Conservation (phyloP, 2,797 vertebrate genomes). For the Argentina silus region DNA sequence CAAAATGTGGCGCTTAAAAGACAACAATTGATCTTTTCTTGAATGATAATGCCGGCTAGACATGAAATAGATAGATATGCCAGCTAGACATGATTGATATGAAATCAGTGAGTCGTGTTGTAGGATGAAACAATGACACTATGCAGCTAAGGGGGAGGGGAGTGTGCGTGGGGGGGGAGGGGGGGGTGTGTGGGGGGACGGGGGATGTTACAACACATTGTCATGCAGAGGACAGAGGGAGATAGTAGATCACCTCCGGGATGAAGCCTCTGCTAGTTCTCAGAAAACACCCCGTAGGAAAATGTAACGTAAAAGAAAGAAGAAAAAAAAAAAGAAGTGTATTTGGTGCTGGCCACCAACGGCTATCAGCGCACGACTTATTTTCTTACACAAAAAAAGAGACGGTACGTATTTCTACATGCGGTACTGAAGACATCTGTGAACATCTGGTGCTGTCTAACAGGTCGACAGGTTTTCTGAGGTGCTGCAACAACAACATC, state of each 20-base stretch:
- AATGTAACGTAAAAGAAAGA: conserved; percentile 22
- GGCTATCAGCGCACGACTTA: conserved; percentile 17
- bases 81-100: conserved; percentile 26
- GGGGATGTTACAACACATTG: background rate
- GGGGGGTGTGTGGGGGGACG: too few species aligned
- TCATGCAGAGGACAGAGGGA: conserved; percentile 25
- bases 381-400: conserved; percentile 11
- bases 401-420: background rate
- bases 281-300: conserved; percentile 6
- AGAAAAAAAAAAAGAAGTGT: conserved; percentile 20
- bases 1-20: conserved; percentile 32
- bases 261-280: background rate
- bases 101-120: background rate
- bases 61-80: too few species aligned
- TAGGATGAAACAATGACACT: conserved; percentile 23
- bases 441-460: conserved; percentile 19
- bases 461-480: conserved; percentile 28
- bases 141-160: conserved; percentile 36
- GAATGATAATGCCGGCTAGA: conserved; percentile 34
- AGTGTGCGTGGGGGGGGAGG: too few species aligned
- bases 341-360: conserved; percentile 77
- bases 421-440: conserved; percentile 45
- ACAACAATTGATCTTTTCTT: conserved; percentile 43
- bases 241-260: background rate
- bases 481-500: conserved; percentile 44